A percentile compares a stretch with the other conserved stretches of the same genome.
Conservation (phyloP, 2,888 invertebrate genomes). For the Ischnura elegans region DNA sequence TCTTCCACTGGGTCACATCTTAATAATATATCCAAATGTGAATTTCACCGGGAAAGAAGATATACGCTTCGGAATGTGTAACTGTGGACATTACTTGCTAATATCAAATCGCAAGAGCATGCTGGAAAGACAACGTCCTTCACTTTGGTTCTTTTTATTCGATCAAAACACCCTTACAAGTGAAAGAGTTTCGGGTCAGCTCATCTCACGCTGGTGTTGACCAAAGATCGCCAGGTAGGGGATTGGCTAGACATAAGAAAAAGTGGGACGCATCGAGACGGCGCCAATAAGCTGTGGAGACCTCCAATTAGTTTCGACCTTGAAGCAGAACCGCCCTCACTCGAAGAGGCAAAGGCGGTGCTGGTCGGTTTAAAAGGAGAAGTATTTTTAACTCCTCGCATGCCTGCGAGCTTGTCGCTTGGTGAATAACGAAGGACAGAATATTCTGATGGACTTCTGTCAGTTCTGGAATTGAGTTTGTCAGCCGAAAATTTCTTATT, state of each 20-base stretch:
- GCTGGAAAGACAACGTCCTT: background rate
- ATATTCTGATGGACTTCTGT: background rate
- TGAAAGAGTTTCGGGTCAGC: constrained; percentile 28
- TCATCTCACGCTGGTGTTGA: constrained; percentile 19
- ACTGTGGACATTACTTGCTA: background rate
- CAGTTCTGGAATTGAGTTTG: background rate
- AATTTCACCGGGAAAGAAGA: too few relatives aligned
- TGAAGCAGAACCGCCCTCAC: constrained; percentile 46
- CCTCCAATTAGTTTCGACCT: constrained; percentile 67
- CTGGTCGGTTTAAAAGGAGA: constrained; percentile 45
- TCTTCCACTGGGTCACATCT: too few relatives aligned
- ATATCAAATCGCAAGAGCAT: background rate
- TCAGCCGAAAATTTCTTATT: background rate
- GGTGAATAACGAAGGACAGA: background rate
- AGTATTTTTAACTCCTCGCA: constrained; percentile 37
- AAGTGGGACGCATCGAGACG: constrained; percentile 62
- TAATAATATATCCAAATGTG: too few relatives aligned
- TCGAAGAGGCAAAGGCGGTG: constrained; percentile 23
- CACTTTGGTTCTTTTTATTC: background rate
- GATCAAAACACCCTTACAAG: background rate
- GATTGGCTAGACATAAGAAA: constrained; percentile 53
- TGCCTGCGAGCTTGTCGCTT: background rate
- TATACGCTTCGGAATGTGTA: too few relatives aligned
- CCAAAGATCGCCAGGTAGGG: constrained; percentile 43
- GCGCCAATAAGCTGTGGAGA: constrained; percentile 58